These are phyloP conservation scores for Meda fulgida DNA, from an alignment of 2,797 vertebrate genomes.

Conservation along the genomic window DNA sequence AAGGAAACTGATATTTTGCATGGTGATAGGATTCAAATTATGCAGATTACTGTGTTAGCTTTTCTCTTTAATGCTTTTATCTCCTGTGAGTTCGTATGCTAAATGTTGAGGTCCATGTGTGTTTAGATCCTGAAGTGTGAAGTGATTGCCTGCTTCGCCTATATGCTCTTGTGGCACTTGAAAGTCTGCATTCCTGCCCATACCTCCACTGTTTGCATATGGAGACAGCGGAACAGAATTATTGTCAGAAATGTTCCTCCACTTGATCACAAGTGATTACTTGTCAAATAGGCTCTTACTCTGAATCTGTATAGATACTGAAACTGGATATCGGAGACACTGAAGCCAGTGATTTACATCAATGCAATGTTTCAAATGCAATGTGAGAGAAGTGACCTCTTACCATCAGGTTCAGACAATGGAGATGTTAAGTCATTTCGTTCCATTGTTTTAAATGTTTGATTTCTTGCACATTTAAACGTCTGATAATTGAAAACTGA, in stretches of 20 bases:
- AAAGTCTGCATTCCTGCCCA: not conserved
- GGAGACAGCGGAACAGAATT: not conserved
- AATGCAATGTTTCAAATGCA: not conserved
- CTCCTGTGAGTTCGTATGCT: not conserved
- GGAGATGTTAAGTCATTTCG: not conserved
- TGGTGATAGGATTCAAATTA: not conserved
- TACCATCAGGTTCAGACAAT: not conserved
- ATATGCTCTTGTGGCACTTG: not conserved
- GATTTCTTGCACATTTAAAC: conserved; percentile 1
- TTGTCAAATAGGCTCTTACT: not conserved
- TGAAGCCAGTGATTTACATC: not conserved
- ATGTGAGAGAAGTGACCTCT: not conserved
- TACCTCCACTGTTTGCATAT: not conserved
- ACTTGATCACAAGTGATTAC: conserved; percentile 11
- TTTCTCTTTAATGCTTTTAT: not conserved
- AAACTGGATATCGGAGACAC: not conserved
- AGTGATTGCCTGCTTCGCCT: not conserved
- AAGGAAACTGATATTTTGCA: not conserved
- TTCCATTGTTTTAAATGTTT: conserved; percentile 11
- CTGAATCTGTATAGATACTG: not conserved
- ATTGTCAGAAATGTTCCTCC: not conserved
- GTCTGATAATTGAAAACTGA: conserved; percentile 7
- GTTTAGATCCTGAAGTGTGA: not conserved
- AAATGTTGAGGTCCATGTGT: not conserved
- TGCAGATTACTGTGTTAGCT: not conserved